Base-by-base conservation (phyloP, 2,888 invertebrate genomes). In the Acanthopleura granulata region DNA sequence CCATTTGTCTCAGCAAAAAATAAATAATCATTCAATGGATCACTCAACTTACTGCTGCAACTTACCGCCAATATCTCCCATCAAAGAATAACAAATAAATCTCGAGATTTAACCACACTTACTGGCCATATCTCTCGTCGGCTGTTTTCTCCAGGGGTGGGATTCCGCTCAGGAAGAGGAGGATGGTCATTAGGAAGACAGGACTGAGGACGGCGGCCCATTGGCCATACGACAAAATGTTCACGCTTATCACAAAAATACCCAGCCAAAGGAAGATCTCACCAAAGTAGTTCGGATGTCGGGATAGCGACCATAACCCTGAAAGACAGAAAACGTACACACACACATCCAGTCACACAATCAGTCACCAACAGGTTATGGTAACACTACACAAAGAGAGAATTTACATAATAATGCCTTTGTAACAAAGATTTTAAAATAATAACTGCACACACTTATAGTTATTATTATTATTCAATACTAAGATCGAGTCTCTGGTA, bases 211-310 rank as follows among this genome's bases (percentile, higher is more conserved):
- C 94, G 15, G 95, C 96, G 40, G 96, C 92, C 95, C 96, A 97
- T 91, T 97, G 96, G 50, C 94, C 92, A 25, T 96, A 95, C 85
- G 76, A 93, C 83, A 97, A 94, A 25, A 97, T 95, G 88, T 96
- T 96, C 51, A 96, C 90, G 0, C 96, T 95, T 89, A 97, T 95
- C 73, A 95, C 94, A 88, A 97, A 97, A 84, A 97, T 94, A 4
- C 97, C 97, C 95, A 97, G 95, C 97, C 97, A 97, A 22, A 97
- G 93, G 0, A 96, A 93, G 16, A 97, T 95, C 91, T 97, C 97
- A 0, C 97, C 97, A 89, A 97, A 97, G 89, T 97, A 97, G 90
- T 97, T 97, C 0, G 97, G 97, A 91, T 97, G 97, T 78, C 97
- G 93, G 0, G 97, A 97, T 66, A 96, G 90, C 61, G 95, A 93